Percentiles rank a stretch among this genome's conserved stretches.
These are phyloP conservation scores for Oreochromis mossambicus DNA, from an alignment of 2,797 vertebrate species.

Conservation along the genomic window DNA sequence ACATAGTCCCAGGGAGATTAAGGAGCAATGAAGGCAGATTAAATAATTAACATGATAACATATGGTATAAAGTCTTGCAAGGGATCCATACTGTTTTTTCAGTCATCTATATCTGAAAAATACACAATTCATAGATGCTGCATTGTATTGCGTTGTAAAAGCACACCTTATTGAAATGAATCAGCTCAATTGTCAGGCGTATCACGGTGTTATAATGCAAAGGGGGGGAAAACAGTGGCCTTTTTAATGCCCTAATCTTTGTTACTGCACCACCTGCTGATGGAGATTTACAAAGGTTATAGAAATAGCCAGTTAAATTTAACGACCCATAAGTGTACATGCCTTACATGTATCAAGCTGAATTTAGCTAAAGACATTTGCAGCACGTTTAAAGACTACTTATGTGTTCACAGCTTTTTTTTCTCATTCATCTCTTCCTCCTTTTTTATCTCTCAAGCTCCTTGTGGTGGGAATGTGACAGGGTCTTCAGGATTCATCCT, in stretches of 20 bases:
- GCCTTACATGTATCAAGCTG: not conserved
- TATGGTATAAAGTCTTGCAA: not conserved
- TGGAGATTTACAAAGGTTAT: conserved; percentile 3
- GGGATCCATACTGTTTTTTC: not conserved
- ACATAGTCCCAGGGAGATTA: not conserved
- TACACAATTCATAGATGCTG: not conserved
- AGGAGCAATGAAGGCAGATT: not conserved
- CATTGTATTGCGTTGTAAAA: not conserved
- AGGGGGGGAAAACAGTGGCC: not conserved
- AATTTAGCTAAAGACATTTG: not conserved
- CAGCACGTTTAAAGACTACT: not conserved
- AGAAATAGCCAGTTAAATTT: conserved; percentile 18
- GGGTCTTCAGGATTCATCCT: conserved; percentile 96
- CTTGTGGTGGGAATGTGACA: conserved; percentile 95
- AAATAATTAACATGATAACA: not conserved
- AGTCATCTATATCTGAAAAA: not conserved
- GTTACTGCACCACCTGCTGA: not conserved
- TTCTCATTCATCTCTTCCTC: not conserved
- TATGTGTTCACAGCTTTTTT: not conserved
- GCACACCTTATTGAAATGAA: not conserved
- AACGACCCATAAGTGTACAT: conserved; percentile 4
- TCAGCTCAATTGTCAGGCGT: not conserved
- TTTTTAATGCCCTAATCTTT: not conserved
- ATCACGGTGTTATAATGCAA: not conserved
- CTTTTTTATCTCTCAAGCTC: conserved; percentile 78